These are phyloP conservation scores for Ageneiosus marmoratus DNA, from an alignment of 2,113 vertebrate genomes.

Conservation along the genomic window DNA sequence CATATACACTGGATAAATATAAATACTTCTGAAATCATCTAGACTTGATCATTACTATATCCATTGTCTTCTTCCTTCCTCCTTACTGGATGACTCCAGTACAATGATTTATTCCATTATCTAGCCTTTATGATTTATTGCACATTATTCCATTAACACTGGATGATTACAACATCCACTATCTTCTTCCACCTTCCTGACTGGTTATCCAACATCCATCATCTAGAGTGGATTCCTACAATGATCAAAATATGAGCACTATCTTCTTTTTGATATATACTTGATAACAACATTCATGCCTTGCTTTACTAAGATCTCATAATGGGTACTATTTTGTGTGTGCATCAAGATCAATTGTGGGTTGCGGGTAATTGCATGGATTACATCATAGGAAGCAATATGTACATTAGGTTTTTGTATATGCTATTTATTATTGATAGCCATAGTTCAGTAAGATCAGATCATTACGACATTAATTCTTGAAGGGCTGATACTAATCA, in stretches of 20 bases:
- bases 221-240: not conserved
- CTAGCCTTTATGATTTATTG: not conserved
- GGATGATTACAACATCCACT: not conserved
- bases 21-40: not conserved
- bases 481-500: not conserved
- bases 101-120: not conserved
- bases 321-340: not conserved
- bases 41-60: slow-evolving; percentile 5
- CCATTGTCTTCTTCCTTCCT: not conserved
- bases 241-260: not conserved
- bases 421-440: not conserved
- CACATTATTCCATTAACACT: not conserved
- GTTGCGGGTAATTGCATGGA: not conserved
- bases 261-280: not conserved
- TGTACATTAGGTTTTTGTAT: not conserved
- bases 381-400: not conserved
- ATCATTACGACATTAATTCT: not conserved
- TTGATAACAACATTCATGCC: not conserved
- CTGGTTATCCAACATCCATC: not conserved
- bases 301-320: not conserved
- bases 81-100: not conserved
- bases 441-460: not conserved
- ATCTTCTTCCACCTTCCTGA: not conserved
- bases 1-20: not conserved
- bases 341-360: not conserved